phyloP scores from a whole-genome alignment of 2,797 vertebrate genomes.

The Cynopterus sphinx region DNA sequence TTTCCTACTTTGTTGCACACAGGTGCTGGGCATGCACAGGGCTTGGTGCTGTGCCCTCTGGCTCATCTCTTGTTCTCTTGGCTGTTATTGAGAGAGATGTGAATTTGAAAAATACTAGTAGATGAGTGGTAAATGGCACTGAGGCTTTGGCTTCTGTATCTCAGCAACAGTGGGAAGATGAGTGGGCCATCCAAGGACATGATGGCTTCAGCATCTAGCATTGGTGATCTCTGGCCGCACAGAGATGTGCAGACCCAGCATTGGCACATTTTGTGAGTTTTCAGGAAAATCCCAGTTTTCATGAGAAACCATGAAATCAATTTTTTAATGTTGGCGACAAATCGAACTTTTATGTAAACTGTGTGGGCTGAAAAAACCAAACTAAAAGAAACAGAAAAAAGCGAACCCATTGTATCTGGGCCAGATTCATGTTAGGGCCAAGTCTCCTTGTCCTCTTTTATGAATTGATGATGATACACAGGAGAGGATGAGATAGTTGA shows the following conservation, averaged over 20 bases:
- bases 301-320: slow-evolving; percentile 15
- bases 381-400: not conserved
- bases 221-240: not conserved
- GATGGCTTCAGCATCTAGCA: not conserved
- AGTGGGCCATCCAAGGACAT: not conserved
- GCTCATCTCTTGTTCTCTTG: not conserved
- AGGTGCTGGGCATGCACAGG: not conserved
- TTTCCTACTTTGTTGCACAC: not conserved
- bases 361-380: not conserved
- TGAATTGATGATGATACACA: not conserved
- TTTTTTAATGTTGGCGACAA: slow-evolving; percentile 33
- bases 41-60: not conserved
- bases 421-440: not conserved
- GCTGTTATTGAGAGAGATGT: not conserved
- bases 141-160: not conserved
- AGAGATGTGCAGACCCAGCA: too few relatives aligned
- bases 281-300: not conserved
- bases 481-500: not conserved
- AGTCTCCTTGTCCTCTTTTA: not conserved
- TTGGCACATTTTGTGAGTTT: not conserved
- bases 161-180: not conserved
- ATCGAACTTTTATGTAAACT: not conserved
- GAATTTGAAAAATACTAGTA: not conserved
- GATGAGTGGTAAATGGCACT: not conserved
- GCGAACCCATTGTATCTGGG: not conserved